Percentiles rank a stretch among this genome's conserved stretches.
Evolutionary conservation across 2,797 vertebrate species (phyloP).

Genomic region (Melanotaenia nigrans): DNA sequence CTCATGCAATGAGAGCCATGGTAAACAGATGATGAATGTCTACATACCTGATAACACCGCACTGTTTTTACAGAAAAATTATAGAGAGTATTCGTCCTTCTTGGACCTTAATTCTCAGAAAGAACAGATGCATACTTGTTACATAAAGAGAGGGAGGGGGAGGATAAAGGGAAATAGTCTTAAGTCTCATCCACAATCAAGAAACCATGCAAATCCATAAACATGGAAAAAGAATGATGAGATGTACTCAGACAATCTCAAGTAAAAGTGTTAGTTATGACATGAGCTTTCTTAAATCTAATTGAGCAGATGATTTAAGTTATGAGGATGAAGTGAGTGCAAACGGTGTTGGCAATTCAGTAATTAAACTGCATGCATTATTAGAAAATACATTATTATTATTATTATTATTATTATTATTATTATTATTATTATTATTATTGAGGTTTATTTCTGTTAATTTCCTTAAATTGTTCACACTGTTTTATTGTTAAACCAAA

Average conservation of each 20-base stretch:
- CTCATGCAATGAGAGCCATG: constrained; percentile 36
- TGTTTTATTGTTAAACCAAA: not conserved
- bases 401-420: too few species aligned
- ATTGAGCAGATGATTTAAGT: not conserved
- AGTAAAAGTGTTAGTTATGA: constrained; percentile 44
- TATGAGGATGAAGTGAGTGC: not conserved
- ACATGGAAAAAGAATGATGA: constrained; percentile 55
- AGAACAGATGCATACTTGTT: constrained; percentile 40
- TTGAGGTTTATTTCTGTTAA: not conserved
- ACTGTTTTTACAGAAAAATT: not conserved
- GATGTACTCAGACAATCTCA: constrained; percentile 48
- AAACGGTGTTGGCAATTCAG: not conserved
- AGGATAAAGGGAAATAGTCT: constrained; percentile 26
- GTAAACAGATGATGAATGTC: constrained; percentile 40
- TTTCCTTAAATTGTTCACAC: not conserved
- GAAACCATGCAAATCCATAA: constrained; percentile 68
- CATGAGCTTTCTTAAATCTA: constrained; percentile 38
- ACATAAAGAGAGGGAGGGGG: constrained; percentile 8
- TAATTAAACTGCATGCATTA: not conserved
- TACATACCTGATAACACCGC: constrained; percentile 21
- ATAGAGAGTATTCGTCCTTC: not conserved
- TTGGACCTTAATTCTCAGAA: constrained; percentile 2
- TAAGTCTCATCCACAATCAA: constrained; percentile 52
- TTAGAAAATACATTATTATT: too few species aligned
- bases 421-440: too few species aligned